Evolutionary conservation across 2,888 invertebrate genomes (phyloP).

Genomic region (Amphimallon solstitiale): DNA sequence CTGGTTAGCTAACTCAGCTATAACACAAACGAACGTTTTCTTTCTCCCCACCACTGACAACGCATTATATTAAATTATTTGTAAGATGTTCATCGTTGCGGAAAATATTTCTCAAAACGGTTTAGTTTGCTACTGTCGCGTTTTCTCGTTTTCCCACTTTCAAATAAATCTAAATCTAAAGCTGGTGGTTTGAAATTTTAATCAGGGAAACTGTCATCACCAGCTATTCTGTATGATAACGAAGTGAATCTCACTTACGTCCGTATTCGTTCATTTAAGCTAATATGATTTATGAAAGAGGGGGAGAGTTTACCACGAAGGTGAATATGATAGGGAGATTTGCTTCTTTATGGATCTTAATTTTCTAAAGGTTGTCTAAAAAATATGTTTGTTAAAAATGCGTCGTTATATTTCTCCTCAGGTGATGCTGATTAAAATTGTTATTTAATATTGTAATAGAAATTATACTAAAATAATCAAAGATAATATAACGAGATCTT

Average conservation of each 20-base stretch:
- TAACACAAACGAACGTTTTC: background rate
- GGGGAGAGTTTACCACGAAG: conserved; percentile 13
- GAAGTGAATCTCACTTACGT: conserved; percentile 43
- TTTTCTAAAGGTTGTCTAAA: background rate
- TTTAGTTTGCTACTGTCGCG: conserved; percentile 30
- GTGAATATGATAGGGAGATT: conserved; percentile 4
- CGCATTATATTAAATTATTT: conserved; percentile 37
- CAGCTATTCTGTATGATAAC: conserved; percentile 45
- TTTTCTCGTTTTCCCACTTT: conserved; percentile 34
- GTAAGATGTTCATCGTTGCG: conserved; percentile 34
- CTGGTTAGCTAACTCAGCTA: conserved; percentile 1
- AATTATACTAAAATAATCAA: too few species aligned
- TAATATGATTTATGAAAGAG: conserved; percentile 32
- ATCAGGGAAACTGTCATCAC: conserved; percentile 47
- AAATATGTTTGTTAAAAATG: too few species aligned
- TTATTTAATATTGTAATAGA: too few species aligned
- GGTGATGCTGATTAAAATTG: too few species aligned
- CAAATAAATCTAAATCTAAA: conserved; percentile 41
- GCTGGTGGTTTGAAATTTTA: conserved; percentile 44
- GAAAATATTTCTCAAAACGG: conserved; percentile 37
- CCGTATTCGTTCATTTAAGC: conserved; percentile 41
- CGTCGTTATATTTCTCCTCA: too few species aligned
- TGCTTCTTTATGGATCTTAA: background rate
- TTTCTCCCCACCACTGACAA: background rate
- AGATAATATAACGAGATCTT: too few species aligned